A percentile compares a stretch with the other conserved stretches of the same genome.
Conservation (phyloP, 2,888 invertebrate species). For the Acleris holmiana region DNA sequence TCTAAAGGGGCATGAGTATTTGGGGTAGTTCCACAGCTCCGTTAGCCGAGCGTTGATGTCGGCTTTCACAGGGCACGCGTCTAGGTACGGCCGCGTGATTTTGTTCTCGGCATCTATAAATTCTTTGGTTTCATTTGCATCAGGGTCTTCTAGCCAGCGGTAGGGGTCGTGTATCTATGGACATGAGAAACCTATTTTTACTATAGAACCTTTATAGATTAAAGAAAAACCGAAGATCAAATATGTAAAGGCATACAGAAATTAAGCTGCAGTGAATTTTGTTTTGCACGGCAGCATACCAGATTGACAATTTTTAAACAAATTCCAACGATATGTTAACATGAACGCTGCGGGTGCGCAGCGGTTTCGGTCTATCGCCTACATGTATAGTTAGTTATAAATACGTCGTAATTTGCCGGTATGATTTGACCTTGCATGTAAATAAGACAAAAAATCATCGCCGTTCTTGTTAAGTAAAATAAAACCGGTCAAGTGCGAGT, state of each 20-base stretch:
- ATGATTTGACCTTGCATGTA: too few species aligned
- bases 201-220: background rate
- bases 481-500: too few species aligned
- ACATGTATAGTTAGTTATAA: too few species aligned
- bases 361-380: too few species aligned
- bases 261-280: too few species aligned
- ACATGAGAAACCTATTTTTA: background rate
- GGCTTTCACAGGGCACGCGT: slow-evolving; percentile 89
- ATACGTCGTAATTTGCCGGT: too few species aligned
- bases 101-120: slow-evolving; percentile 96
- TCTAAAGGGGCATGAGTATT: slow-evolving; percentile 93
- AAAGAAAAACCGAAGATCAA: background rate
- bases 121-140: slow-evolving; percentile 93
- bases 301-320: too few species aligned
- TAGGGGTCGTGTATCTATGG: slow-evolving; percentile 93
- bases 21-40: slow-evolving; percentile 98
- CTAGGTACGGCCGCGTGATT: slow-evolving; percentile 93
- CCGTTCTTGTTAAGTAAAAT: slow-evolving; percentile 6
- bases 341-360: too few species aligned
- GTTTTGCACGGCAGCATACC: too few species aligned
- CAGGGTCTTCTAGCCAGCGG: slow-evolving; percentile 98
- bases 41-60: slow-evolving; percentile 92
- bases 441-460: too few species aligned
- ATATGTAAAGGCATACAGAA: background rate
- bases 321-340: too few species aligned